Evolutionary conservation across 35 echinoderm and acorn worm genomes (phyloP), one percentile per base, ranked within the genome.

Genomic region (Lytechinus variegatus): DNA sequence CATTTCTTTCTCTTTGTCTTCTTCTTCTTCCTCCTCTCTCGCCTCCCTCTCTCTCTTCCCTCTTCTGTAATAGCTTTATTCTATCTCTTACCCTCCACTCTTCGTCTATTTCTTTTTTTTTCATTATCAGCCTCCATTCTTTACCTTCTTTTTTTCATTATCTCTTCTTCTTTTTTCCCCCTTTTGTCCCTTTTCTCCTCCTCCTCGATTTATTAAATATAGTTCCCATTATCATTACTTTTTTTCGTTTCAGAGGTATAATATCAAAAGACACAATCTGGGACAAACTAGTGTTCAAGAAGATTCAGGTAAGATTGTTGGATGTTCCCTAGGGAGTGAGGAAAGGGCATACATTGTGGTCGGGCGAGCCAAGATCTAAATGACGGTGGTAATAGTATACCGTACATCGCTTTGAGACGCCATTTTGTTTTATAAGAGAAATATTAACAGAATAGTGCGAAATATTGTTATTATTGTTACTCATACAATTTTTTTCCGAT

Each of bases 271-370:
- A 97, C 93, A 94, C 98, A 1, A 72, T 97, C 1, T 99, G 98
- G 98, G 98, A 99, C 88, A 96, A 90, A 54, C 3, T 99, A 9
- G 95, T 99, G 55, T 99, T 99, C 94, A 96, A 94, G 54, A 97
- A 99, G 91, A 87, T 99, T 6, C 98, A 99, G 97, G 98, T 99
- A 86, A 90, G 88, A 29, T 21, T 8, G 9, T 44, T 44, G 33
- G 2, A 44, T 44, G 33, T 2, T 44, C 33, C 33, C 33, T 2
- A 44, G 33, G 33, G 33, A 44, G 33, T 44, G 33, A 44, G 33
- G 33, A 44, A 44, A 44, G 33, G 2, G 33, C 33, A 44, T 44
- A 44, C 33, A 44, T 44, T 44, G 33, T 44, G 33, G 33, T 44
- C 33, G 33, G 33, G 33, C 33, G 2, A 44, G 33, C 33, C 33